Percentiles rank a stretch among this genome's conserved stretches.
phyloP scores from a whole-genome alignment of 2,888 invertebrate species.

The Nebria brevicollis region DNA sequence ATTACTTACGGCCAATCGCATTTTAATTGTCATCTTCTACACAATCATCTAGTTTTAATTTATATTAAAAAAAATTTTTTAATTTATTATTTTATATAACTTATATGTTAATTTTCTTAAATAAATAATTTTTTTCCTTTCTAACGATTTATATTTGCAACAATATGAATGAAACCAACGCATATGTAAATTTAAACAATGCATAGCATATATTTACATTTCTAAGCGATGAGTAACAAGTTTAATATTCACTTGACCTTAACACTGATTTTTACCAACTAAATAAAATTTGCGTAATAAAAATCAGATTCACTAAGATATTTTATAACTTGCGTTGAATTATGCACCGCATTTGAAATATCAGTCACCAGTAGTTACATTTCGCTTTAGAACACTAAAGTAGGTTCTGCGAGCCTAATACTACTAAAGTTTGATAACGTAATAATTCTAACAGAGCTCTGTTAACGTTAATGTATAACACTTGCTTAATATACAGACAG shows the following conservation, averaged over 20 bases:
- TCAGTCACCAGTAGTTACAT: neutral
- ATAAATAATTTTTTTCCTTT: neutral
- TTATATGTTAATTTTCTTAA: too few relatives aligned
- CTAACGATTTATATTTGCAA: conserved; percentile 4
- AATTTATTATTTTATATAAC: too few relatives aligned
- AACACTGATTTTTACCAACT: conserved; percentile 1
- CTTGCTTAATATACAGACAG: neutral
- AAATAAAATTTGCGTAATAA: neutral
- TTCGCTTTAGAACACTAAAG: neutral
- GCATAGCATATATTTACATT: conserved; percentile 34
- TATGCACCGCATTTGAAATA: neutral
- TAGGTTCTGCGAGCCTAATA: conserved; percentile 16
- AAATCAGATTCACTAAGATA: neutral
- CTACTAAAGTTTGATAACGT: conserved; percentile 45
- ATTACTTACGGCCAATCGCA: neutral
- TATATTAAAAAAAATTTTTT: too few relatives aligned
- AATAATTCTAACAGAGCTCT: conserved; percentile 44
- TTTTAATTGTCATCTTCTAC: neutral
- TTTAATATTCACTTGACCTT: conserved; percentile 8
- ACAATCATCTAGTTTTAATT: neutral
- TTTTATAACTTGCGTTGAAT: neutral
- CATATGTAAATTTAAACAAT: conserved; percentile 37
- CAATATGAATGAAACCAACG: conserved; percentile 36
- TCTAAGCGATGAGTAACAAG: conserved; percentile 24
- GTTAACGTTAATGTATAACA: conserved; percentile 36